Conservation (phyloP, 2,888 invertebrate species). For the Hyposoter didymator region DNA sequence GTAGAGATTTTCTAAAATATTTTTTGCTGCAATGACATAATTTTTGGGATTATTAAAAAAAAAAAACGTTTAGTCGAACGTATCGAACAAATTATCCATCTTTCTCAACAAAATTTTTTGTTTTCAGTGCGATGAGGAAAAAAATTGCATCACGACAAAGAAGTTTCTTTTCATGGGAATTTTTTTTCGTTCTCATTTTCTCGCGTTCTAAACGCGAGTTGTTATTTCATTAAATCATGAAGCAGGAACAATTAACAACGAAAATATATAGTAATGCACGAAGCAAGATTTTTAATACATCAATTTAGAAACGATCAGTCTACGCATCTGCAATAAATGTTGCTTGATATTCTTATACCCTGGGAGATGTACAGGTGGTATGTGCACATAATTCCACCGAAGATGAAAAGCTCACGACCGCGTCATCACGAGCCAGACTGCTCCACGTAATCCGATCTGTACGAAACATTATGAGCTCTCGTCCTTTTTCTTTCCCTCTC, state of each 20-base stretch:
- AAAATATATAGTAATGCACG: background rate
- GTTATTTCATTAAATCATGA: background rate
- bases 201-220: too few relatives aligned
- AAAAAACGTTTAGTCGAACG: too few relatives aligned
- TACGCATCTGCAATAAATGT: slow-evolving; percentile 29
- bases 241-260: background rate
- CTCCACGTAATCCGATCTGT: slow-evolving; percentile 51
- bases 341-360: background rate
- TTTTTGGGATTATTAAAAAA: too few relatives aligned
- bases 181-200: background rate
- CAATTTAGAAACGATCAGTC: slow-evolving; percentile 25
- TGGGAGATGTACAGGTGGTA: slow-evolving; percentile 1
- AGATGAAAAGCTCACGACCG: slow-evolving; percentile 32
- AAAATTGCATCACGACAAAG: too few relatives aligned
- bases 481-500: background rate
- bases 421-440: slow-evolving; percentile 17
- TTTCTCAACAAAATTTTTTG: too few relatives aligned
- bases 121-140: too few relatives aligned
- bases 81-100: too few relatives aligned
- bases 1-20: too few relatives aligned
- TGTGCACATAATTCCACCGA: background rate
- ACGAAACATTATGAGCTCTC: slow-evolving; percentile 37
- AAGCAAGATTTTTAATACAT: background rate
- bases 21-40: too few relatives aligned
- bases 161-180: background rate